Percentiles rank a stretch among this genome's conserved stretches.
These are phyloP conservation scores for Zaprionus capensis DNA, from an alignment of 1,140 invertebrate species.

Conservation along the genomic window DNA sequence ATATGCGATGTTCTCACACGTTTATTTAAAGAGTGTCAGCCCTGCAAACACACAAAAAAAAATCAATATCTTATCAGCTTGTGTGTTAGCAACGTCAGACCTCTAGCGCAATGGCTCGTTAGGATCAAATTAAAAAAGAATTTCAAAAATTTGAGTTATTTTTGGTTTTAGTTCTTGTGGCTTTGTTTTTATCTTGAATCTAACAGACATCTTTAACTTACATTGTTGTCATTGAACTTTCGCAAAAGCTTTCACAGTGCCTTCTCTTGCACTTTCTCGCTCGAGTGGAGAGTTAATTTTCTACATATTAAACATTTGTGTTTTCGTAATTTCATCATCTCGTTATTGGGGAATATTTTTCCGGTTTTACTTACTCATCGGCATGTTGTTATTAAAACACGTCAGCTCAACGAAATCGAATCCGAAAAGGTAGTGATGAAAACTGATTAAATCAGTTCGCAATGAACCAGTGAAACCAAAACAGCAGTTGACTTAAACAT, in stretches of 20 bases:
- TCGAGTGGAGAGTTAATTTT: conserved; percentile 1
- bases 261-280: conserved; percentile 37
- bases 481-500: conserved; percentile 41
- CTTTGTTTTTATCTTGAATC: conserved; percentile 26
- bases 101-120: neutral
- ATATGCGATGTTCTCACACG: conserved; percentile 12
- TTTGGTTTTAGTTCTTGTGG: conserved; percentile 17
- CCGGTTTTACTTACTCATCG: conserved; percentile 39
- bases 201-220: conserved; percentile 18
- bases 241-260: conserved; percentile 31
- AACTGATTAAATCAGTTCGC: conserved; percentile 31
- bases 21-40: conserved; percentile 18
- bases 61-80: conserved; percentile 75
- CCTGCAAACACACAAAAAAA: conserved; percentile 22
- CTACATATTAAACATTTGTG: conserved; percentile 17
- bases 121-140: conserved; percentile 12
- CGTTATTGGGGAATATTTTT: conserved; percentile 12
- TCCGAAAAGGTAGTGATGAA: conserved; percentile 19
- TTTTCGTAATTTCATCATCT: conserved; percentile 36
- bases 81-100: conserved; percentile 5
- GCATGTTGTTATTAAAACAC: conserved; percentile 24
- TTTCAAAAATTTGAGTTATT: conserved; percentile 2
- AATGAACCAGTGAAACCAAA: conserved; percentile 35
- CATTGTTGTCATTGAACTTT: conserved; percentile 37
- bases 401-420: conserved; percentile 29